phyloP scores from a whole-genome alignment of 2,113 vertebrate genomes.

The Takifugu bimaculatus region DNA sequence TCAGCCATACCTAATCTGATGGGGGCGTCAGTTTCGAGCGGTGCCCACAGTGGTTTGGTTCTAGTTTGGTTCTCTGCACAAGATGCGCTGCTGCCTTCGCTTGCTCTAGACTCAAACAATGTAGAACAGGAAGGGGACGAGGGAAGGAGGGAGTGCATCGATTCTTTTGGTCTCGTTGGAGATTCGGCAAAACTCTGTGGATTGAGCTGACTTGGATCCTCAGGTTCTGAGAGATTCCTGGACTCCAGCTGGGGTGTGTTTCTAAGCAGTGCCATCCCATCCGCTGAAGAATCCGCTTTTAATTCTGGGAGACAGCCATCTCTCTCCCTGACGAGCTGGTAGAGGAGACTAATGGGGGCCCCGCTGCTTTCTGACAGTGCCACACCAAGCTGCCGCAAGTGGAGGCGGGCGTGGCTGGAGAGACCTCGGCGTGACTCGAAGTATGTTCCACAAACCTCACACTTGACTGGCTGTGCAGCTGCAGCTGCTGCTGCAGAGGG shows the following conservation, averaged over 20 bases:
- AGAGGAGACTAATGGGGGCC: slow-evolving; percentile 87
- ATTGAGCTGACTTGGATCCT: slow-evolving; percentile 12
- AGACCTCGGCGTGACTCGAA: slow-evolving; percentile 89
- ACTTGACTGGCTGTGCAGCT: slow-evolving; percentile 62
- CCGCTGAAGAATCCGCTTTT: slow-evolving; percentile 17
- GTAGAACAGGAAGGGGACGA: slow-evolving; percentile 27
- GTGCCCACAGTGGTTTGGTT: slow-evolving; percentile 74
- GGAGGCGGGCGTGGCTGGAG: slow-evolving; percentile 88
- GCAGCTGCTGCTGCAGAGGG: slow-evolving; percentile 23
- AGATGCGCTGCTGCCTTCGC: slow-evolving; percentile 40
- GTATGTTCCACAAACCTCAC: slow-evolving; percentile 85
- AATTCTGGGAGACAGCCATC: slow-evolving; percentile 51
- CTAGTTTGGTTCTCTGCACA: slow-evolving; percentile 35
- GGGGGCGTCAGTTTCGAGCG: slow-evolving; percentile 85
- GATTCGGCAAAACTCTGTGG: slow-evolving; percentile 31
- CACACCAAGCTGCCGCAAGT: slow-evolving; percentile 88
- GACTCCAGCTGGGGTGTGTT: slow-evolving; percentile 19
- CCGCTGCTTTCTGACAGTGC: slow-evolving; percentile 85
- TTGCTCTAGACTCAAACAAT: slow-evolving; percentile 12
- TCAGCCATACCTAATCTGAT: slow-evolving; percentile 84
- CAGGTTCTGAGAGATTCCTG: slow-evolving; percentile 3
- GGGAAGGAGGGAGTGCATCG: slow-evolving; percentile 13
- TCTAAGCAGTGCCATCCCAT: not conserved
- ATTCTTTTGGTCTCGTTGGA: slow-evolving; percentile 28
- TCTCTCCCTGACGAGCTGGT: slow-evolving; percentile 82